phyloP scores from a whole-genome alignment of 92 coral and sea anemone genomes.

The Siderastrea radians region DNA sequence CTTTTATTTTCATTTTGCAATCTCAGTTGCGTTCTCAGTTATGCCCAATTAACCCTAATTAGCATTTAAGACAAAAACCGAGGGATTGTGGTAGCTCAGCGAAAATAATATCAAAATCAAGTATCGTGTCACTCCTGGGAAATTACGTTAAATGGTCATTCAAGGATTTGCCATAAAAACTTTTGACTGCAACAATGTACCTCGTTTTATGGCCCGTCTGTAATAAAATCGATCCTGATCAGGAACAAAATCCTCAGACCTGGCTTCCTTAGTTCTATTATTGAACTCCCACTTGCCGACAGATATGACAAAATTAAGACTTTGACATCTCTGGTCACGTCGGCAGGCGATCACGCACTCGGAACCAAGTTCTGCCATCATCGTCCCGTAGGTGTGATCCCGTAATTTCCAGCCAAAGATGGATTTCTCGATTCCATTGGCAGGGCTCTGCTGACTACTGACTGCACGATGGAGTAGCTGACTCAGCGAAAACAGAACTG shows the following conservation, averaged over 20 bases:
- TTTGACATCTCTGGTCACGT: slow-evolving; percentile 8
- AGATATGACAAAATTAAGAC: slow-evolving; percentile 7
- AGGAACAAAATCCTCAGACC: slow-evolving; percentile 17
- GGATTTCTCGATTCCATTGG: not conserved
- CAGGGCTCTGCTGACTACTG: not conserved
- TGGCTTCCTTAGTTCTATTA: slow-evolving; percentile 28
- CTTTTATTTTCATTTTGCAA: no score
- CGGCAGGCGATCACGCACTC: slow-evolving; percentile 1
- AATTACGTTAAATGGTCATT: no score
- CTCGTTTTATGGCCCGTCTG: slow-evolving; percentile 2
- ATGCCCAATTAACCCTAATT: no score
- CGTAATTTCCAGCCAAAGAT: slow-evolving; percentile 12
- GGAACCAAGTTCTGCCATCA: not conserved
- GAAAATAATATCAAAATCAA: no score
- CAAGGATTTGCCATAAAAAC: no score
- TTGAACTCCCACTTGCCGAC: slow-evolving; percentile 1
- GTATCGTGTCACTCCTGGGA: no score
- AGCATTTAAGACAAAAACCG: no score
- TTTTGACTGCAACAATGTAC: not conserved
- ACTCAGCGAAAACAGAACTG: not conserved
- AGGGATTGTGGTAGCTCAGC: no score
- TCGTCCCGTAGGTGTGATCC: not conserved
- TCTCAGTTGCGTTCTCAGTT: no score
- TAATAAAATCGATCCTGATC: slow-evolving; percentile 4
- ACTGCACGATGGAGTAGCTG: not conserved